Evolutionary conservation across 2,113 vertebrate genomes (phyloP).

Genomic region (Tyrannus savana): DNA sequence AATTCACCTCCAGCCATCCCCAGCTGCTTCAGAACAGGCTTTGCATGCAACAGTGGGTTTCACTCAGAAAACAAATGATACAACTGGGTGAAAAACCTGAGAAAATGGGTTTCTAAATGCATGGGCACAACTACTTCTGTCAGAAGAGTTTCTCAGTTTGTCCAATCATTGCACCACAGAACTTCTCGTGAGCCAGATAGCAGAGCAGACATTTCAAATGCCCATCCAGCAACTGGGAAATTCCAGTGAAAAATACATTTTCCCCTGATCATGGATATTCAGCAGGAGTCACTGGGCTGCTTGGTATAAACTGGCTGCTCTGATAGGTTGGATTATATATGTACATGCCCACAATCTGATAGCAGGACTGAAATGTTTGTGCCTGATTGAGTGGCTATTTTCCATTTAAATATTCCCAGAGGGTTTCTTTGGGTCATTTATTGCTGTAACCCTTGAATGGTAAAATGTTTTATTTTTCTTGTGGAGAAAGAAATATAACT

Average conservation of each 20-base stretch:
- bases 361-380: neutral
- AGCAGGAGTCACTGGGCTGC: accelerated
- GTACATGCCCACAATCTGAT: accelerated
- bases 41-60: neutral
- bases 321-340: neutral
- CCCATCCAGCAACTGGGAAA: neutral
- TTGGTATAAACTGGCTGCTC: neutral
- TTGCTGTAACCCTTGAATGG: neutral
- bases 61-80: neutral
- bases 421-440: neutral
- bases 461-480: neutral
- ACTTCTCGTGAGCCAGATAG: neutral
- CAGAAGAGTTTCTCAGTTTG: neutral
- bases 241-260: neutral
- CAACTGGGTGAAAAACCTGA: neutral
- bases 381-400: neutral
- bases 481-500: neutral
- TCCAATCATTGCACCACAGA: neutral
- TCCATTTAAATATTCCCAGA: neutral
- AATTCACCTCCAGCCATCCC: neutral
- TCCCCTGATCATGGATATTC: accelerated
- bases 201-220: neutral
- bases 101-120: neutral
- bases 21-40: neutral
- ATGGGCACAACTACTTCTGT: neutral